A percentile compares a stretch with the other conserved stretches of the same genome.
Evolutionary conservation across 2,113 vertebrate genomes (phyloP).

Genomic region (Varanus komodoensis): DNA sequence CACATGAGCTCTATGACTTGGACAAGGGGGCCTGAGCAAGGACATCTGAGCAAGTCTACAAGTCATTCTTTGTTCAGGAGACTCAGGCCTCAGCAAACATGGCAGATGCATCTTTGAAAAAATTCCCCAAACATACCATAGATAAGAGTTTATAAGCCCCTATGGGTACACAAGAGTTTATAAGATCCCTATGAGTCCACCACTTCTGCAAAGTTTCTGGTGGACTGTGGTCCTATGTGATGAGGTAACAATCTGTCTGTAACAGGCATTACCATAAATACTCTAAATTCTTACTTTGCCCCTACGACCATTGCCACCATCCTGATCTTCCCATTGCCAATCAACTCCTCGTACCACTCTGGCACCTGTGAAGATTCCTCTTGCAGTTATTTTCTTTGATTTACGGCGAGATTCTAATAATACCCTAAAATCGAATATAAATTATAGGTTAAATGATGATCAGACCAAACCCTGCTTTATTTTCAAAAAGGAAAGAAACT

Average conservation of each 20-base stretch:
- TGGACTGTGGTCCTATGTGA: background rate
- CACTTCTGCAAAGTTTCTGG: background rate
- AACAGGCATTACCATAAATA: background rate
- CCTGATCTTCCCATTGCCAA: conserved; percentile 99
- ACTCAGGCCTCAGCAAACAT: background rate
- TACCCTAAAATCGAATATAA: conserved; percentile 84
- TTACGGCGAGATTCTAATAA: conserved; percentile 97
- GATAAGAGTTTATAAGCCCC: background rate
- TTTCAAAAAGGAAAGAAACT: background rate
- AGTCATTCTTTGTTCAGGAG: background rate
- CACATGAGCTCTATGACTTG: background rate
- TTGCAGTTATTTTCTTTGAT: conserved; percentile 99
- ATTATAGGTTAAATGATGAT: conserved; percentile 27
- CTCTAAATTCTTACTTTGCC: conserved; percentile 86
- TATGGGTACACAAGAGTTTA: background rate
- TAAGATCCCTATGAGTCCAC: background rate
- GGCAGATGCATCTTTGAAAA: background rate
- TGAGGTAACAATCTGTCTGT: background rate
- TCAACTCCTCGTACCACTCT: conserved; percentile 97
- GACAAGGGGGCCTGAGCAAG: background rate
- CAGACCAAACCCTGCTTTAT: background rate
- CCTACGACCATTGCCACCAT: conserved; percentile 97
- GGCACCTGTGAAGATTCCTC: conserved; percentile 97
- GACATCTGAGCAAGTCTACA: background rate
- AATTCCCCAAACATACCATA: background rate